Conservation (phyloP, 1,140 invertebrate genomes). For the Platyscapa corneri region DNA sequence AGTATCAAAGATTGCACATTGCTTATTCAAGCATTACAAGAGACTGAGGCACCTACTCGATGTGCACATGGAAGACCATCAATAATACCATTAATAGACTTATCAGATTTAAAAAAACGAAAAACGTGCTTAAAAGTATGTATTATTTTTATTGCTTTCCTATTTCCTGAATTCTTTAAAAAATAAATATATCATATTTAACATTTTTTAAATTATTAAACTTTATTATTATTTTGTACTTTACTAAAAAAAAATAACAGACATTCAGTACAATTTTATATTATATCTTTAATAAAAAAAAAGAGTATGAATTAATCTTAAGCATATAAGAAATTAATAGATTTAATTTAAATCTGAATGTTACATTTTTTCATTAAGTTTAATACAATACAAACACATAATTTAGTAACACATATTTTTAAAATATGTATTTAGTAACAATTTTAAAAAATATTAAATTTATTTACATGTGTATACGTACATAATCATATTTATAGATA, state of each 20-base stretch:
- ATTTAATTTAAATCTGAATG: no score
- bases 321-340: neutral
- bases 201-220: neutral
- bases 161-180: neutral
- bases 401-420: neutral
- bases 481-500: no score
- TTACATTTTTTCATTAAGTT: no score
- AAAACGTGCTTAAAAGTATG: conserved; percentile 32
- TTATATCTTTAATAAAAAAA: no score
- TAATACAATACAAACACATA: neutral
- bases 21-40: conserved; percentile 62
- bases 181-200: neutral
- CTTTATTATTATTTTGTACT: neutral
- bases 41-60: conserved; percentile 66
- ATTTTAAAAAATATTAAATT: conserved; percentile 10
- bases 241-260: no score
- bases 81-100: conserved; percentile 67
- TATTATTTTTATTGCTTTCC: conserved; percentile 5
- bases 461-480: neutral
- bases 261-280: no score
- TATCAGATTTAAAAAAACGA: conserved; percentile 58
- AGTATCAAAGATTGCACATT: conserved; percentile 62
- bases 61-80: conserved; percentile 73
- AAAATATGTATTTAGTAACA: neutral
- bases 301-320: neutral